These are phyloP conservation scores for Pterocles burchelli DNA, from an alignment of 2,113 vertebrate species.

Conservation along the genomic window DNA sequence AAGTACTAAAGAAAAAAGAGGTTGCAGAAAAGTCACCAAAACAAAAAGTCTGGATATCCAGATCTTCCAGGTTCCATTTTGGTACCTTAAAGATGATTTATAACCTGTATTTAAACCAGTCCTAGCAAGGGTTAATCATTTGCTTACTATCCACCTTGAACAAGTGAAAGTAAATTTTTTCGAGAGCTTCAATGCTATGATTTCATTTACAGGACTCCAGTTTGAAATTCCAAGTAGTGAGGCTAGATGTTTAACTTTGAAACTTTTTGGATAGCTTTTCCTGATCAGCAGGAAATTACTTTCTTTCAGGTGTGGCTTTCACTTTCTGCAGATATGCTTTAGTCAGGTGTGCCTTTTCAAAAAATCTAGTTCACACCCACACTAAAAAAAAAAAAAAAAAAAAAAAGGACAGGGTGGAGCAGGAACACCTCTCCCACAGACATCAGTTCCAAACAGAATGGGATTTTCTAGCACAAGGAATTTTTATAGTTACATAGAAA, in stretches of 20 bases:
- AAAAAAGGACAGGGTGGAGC: neutral
- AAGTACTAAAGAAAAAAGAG: neutral
- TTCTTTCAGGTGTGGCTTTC: neutral
- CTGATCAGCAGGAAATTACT: neutral
- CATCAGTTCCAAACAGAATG: neutral
- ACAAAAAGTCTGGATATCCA: neutral
- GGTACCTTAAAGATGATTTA: neutral
- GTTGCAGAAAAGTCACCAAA: neutral
- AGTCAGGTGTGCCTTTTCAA: neutral
- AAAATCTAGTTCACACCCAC: neutral
- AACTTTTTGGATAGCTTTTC: neutral
- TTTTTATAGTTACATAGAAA: neutral
- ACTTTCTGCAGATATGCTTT: neutral
- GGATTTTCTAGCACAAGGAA: neutral
- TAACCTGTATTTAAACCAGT: neutral
- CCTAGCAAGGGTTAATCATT: neutral
- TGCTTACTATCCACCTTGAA: neutral
- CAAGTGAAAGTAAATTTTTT: neutral
- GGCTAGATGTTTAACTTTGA: neutral
- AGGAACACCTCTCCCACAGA: neutral
- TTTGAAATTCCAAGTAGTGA: neutral
- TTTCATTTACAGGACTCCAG: neutral
- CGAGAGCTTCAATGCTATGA: neutral
- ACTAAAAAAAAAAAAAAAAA: neutral
- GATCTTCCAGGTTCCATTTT: neutral